phyloP scores from a whole-genome alignment of 2,797 vertebrate species.

The Myotis vivesi region DNA sequence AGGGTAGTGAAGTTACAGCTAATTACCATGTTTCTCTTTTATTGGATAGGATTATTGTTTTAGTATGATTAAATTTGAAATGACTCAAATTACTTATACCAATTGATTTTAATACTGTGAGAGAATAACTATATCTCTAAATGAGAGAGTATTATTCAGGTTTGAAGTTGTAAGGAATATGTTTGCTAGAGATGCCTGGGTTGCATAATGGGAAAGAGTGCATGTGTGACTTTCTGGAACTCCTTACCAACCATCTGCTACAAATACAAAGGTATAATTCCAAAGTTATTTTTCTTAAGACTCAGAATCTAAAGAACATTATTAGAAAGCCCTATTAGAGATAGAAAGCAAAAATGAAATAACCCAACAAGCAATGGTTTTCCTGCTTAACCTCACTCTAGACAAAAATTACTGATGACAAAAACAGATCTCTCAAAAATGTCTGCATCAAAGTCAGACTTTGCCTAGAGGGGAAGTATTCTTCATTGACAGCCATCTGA shows the following conservation, averaged over 20 bases:
- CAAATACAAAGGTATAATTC: background rate
- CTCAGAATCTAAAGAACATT: background rate
- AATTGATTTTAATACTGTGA: background rate
- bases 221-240: no score
- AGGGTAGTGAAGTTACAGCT: no score
- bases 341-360: background rate
- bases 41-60: background rate
- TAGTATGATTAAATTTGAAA: background rate
- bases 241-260: background rate
- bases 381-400: background rate
- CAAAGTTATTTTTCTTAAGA: background rate
- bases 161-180: background rate
- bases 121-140: background rate
- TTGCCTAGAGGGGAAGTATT: background rate
- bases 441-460: background rate
- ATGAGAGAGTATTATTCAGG: background rate
- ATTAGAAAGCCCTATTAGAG: background rate
- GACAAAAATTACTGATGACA: background rate
- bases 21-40: no score
- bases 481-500: background rate
- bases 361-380: background rate
- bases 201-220: background rate
- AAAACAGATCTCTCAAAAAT: constrained; percentile 1
- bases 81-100: background rate
- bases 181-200: background rate